Evolutionary conservation across 2,888 invertebrate species (phyloP), one percentile per base, ranked within the genome.

Genomic region (Spisula solida): DNA sequence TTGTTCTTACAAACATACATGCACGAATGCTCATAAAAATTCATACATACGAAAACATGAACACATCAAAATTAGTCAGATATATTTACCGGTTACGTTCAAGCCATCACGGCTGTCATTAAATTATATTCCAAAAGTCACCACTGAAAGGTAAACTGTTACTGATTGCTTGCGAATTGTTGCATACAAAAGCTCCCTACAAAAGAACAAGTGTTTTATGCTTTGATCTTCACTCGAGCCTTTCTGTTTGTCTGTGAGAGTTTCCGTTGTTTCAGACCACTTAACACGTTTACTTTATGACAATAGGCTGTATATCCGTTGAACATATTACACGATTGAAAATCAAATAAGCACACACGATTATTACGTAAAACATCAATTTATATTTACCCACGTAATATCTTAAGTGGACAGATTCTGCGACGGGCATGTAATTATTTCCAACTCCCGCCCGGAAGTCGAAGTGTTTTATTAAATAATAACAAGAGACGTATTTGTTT

Each of bases 381-480:
- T 66, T 66, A 66, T 66, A 66, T 66, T 66, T 66, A 66, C 60
- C 60, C 20, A 25, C 60, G 60, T 25, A 25, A 25, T 66, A 6
- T 25, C 5, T 25, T 66, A 66, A 66, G n/a, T 66, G 60, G n/a
- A 66, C 60, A 66, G 60, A 6, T 66, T 25, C 60, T 25, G 12
- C 60, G 25, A n/a, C n/a, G 60, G 10, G 60, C 25, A 0, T 66
- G 6, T 25, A 25, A 12, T n/a, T 25, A 66, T 25, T 66, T 66
- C 60, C 41, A 66, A 25, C n/a, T 25, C 10, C n/a, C 25, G n/a
- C 60, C 60, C 25, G 60, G 60, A 25, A 66, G 60, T n/a, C 2
- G n/a, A 66, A 25, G 6, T 66, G 60, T n/a, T 25, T 25, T n/a
- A 66, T 66, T 66, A 66, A 66, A 66, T 66, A 66, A 66, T 66